Evolutionary conservation across 37 sponge, comb jelly and placozoan genomes (phyloP).

Genomic region (Eunapius fragilis): DNA sequence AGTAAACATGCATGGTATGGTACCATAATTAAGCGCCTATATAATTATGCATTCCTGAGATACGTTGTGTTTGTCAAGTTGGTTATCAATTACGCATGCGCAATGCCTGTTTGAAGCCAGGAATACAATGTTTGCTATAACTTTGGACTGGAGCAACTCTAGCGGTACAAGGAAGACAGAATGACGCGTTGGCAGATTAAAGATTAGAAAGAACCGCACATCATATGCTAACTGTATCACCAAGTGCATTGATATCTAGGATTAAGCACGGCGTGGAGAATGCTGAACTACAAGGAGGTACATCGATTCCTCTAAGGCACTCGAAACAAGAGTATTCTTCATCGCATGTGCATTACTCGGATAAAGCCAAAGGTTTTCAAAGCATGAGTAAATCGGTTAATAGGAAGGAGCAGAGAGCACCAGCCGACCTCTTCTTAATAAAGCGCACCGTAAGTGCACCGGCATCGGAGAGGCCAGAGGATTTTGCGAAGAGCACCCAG

Average conservation of each 20-base stretch:
- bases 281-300: neutral
- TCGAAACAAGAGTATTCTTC: neutral
- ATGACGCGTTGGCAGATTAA: neutral
- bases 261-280: neutral
- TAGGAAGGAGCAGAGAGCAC: neutral
- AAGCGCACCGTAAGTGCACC: neutral
- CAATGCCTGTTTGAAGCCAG: neutral
- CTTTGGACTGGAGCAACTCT: neutral
- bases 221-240: neutral
- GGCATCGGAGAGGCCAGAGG: neutral
- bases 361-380: neutral
- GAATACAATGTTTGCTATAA: neutral
- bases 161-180: neutral
- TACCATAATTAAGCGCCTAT: neutral
- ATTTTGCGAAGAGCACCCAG: neutral
- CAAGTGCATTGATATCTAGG: neutral
- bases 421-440: neutral
- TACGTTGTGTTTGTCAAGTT: too few species aligned
- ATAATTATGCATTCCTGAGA: too few species aligned
- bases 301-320: neutral
- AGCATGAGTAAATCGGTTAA: neutral
- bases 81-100: neutral
- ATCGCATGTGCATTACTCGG: neutral
- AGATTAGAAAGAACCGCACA: neutral
- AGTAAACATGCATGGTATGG: neutral